Evolutionary conservation across 2,888 invertebrate genomes (phyloP), one percentile per base, ranked within the genome.

Genomic region (Ormyrus labotus): DNA sequence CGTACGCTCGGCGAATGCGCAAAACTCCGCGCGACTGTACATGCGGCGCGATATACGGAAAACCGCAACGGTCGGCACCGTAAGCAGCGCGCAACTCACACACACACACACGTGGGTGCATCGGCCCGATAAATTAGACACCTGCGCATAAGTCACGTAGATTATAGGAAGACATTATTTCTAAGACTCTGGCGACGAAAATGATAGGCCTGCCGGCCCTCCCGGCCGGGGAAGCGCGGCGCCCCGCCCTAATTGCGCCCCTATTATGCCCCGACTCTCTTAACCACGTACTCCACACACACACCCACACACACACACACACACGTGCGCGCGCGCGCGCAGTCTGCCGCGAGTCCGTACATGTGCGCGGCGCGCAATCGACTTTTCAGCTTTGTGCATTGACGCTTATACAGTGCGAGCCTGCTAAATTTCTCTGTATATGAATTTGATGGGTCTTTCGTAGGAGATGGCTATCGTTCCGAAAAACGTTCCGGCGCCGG

Each of bases 121-220:
- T 11, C 5, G 7, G 47, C 11, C 10, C 67, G 58, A 55, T 47
- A 65, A 71, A 78, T 78, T 78, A 79, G 50, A 64, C 57, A 61
- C 50, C 34, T 57, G 55, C 34, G 13, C 47, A 34, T 70, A 58
- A 64, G 70, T 80, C 75, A 70, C 53, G 65, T 65, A 60, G 53
- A 80, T 69, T 64, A 75, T 47, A 64, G 57, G 79, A 69, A 63
- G 63, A 63, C 68, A 48, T 19, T 63, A 58, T 65, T 74, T 69
- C 74, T 74, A 65, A 71, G 70, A 71, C 61, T 53, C 58, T 69
- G 64, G 53, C 74, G 74, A 70, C 64, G 79, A 74, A 75, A 70
- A 80, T 80, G 70, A 75, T 70, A 80, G 70, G 55, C 70, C 64
- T 67, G 48, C 45, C 55, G 47, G 47, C 34, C 34, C 34, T 34